Conservation (phyloP, 2,888 invertebrate genomes). For the Leptura quadrifasciata region DNA sequence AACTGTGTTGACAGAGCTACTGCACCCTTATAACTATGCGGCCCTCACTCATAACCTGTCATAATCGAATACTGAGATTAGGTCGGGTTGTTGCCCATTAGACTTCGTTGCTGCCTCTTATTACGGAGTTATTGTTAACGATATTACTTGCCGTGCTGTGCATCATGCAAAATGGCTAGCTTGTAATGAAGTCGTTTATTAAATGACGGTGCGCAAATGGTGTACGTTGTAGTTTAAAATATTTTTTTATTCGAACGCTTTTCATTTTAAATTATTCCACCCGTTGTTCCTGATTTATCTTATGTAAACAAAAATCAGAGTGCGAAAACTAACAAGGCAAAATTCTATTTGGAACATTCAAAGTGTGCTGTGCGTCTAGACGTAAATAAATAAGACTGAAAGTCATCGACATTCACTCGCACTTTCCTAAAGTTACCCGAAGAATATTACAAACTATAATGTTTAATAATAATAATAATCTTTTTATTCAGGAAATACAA, state of each 20-base stretch:
- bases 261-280: not conserved
- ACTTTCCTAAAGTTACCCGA: no score
- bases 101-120: conserved; percentile 36
- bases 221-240: not conserved
- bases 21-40: conserved; percentile 28
- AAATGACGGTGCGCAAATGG: not conserved
- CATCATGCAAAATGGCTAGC: conserved; percentile 1
- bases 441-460: no score
- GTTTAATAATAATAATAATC: no score
- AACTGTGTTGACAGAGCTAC: conserved; percentile 46
- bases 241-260: not conserved
- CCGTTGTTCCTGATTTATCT: not conserved
- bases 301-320: conserved; percentile 1
- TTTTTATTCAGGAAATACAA: no score
- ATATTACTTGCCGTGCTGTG: conserved; percentile 38
- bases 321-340: not conserved
- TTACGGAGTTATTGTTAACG: conserved; percentile 43
- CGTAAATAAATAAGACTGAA: no score
- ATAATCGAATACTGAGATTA: conserved; percentile 44
- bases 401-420: no score
- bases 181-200: conserved; percentile 13
- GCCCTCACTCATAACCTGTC: conserved; percentile 40
- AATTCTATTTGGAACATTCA: not conserved
- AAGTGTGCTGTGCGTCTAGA: no score
- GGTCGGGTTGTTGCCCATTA: conserved; percentile 34